phyloP scores from a whole-genome alignment of 2,113 vertebrate genomes.

The Pelecanus crispus region DNA sequence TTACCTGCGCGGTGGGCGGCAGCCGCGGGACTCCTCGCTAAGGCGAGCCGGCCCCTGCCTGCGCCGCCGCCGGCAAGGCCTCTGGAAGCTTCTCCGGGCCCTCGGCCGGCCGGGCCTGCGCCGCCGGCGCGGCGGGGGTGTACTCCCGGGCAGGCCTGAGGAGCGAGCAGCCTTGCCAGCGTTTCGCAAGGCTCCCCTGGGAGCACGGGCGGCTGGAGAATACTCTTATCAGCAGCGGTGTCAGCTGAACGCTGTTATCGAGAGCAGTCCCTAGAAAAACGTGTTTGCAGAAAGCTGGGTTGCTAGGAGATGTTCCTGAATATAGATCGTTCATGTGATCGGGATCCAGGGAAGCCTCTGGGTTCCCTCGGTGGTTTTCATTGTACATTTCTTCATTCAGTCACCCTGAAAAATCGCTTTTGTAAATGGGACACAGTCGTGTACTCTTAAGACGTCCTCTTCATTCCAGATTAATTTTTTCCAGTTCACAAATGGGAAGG shows the following conservation, averaged over 20 bases:
- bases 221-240: not conserved
- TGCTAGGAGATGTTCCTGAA: not conserved
- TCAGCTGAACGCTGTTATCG: not conserved
- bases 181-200: not conserved
- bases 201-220: not conserved
- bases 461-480: not conserved
- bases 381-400: not conserved
- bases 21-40: too few species aligned
- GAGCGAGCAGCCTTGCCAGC: not conserved
- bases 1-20: too few species aligned
- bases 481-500: not conserved
- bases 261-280: not conserved
- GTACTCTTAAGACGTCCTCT: not conserved
- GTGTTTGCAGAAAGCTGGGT: not conserved
- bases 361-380: rapidly evolving
- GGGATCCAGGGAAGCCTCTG: not conserved
- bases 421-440: not conserved
- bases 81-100: not conserved
- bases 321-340: not conserved
- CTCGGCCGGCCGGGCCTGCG: not conserved
- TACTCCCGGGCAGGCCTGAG: not conserved
- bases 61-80: too few species aligned
- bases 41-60: rapidly evolving
- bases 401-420: not conserved
- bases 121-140: not conserved